Conservation (phyloP, 2,888 invertebrate species). For the Exocentrus adspersus region DNA sequence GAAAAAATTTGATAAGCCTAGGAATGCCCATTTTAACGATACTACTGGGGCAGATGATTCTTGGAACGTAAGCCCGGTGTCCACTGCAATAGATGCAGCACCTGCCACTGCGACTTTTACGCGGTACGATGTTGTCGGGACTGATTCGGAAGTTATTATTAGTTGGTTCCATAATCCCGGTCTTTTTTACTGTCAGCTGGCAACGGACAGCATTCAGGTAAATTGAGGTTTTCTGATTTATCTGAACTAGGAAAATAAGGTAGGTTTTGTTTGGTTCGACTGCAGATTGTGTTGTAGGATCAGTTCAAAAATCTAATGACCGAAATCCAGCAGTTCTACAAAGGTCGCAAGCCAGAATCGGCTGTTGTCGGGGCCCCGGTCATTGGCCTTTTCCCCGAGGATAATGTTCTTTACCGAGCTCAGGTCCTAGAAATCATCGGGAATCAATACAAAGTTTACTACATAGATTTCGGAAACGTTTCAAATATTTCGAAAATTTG, state of each 20-base stretch:
- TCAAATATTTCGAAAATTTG: conserved; percentile 76
- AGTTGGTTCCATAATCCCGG: conserved; percentile 82
- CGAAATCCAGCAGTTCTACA: conserved; percentile 75
- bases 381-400: conserved; percentile 76
- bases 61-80: conserved; percentile 49
- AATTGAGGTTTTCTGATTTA: too few relatives aligned
- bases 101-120: conserved; percentile 47
- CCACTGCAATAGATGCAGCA: conserved; percentile 49
- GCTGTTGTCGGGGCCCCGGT: conserved; percentile 72
- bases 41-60: conserved; percentile 38
- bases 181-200: conserved; percentile 70
- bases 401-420: conserved; percentile 78
- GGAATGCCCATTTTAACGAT: conserved; percentile 15
- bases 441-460: conserved; percentile 65
- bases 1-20: conserved; percentile 36
- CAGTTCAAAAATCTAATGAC: conserved; percentile 77
- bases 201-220: conserved; percentile 53
- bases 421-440: conserved; percentile 67
- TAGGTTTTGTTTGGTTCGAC: too few relatives aligned
- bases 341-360: conserved; percentile 55
- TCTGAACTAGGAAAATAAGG: too few relatives aligned
- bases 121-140: conserved; percentile 60
- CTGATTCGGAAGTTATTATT: conserved; percentile 68
- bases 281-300: too few relatives aligned
- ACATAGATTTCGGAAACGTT: conserved; percentile 81